Percentiles rank a stretch among this genome's conserved stretches.
These are phyloP conservation scores for Dermolepida albohirtum DNA, from an alignment of 2,888 invertebrate species.

Conservation along the genomic window DNA sequence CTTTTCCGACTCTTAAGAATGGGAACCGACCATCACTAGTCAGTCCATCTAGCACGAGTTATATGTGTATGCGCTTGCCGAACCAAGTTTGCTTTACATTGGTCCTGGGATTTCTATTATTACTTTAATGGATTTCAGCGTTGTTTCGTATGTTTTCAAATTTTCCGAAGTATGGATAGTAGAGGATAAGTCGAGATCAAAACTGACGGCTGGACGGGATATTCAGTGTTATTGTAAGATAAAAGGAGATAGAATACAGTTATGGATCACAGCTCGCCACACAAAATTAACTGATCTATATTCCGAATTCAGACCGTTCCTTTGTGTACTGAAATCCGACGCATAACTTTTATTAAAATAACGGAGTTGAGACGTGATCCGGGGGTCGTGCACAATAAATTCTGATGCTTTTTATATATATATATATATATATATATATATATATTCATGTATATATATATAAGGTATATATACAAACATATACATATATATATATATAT, in stretches of 20 bases:
- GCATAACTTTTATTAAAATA: slow-evolving; percentile 43
- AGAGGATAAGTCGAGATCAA: slow-evolving; percentile 28
- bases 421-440: background rate
- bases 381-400: slow-evolving; percentile 35
- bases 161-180: slow-evolving; percentile 15
- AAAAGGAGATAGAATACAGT: slow-evolving; percentile 30
- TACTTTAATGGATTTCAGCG: slow-evolving; percentile 41
- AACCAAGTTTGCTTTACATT: slow-evolving; percentile 6
- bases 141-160: slow-evolving; percentile 26
- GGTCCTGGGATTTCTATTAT: slow-evolving; percentile 35
- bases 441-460: too few species aligned
- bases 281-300: slow-evolving; percentile 43
- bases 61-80: too few species aligned
- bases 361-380: slow-evolving; percentile 37
- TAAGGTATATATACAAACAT: too few species aligned
- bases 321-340: slow-evolving; percentile 40
- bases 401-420: slow-evolving; percentile 33
- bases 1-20: slow-evolving; percentile 16
- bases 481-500: too few species aligned
- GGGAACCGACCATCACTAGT: slow-evolving; percentile 1
- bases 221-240: slow-evolving; percentile 26
- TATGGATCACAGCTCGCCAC: slow-evolving; percentile 34
- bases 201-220: slow-evolving; percentile 22
- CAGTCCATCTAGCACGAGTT: background rate
- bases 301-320: slow-evolving; percentile 39